Base-by-base conservation (phyloP, 1,140 invertebrate species). In the Anoplophora glabripennis region DNA sequence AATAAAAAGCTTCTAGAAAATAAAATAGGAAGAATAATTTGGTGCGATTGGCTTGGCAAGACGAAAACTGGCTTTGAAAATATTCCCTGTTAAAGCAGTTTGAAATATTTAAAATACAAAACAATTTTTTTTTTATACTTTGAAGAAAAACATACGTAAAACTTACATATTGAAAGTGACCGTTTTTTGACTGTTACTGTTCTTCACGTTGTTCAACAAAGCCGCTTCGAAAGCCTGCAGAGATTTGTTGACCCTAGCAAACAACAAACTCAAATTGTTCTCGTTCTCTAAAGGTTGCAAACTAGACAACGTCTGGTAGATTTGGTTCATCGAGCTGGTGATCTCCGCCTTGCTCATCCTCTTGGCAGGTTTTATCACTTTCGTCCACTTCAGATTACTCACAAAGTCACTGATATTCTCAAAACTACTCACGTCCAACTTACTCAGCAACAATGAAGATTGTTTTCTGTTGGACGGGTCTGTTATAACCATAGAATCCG, bases 221-320 rank as follows among this genome's bases (percentile, higher is more conserved):
- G 66, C 69, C 9, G 65, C 70, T 61, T 74, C 72, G 45, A 72
- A 75, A 47, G 57, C 68, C 60, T 75, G 74, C 40, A 74, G 55
- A 7, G 64, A 63, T 61, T 74, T 74, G 49, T 70, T 73, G 28
- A 72, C 63, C 59, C 65, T 70, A 7, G 72, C 74, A 66, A 68
- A 74, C 34, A 74, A 57, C n/a, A 75, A 49, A 61, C 65, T 71
- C 14, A 72, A 52, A 35, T 69, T 63, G 45, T 74, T 69, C 15
- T 75, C 74, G 35, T 66, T 54, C 33, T 74, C 71, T 21, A 63
- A 17, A 8, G 72, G 68, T 46, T 68, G 52, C 17, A 75, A 41
- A 53, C 36, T 57, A 11, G 65, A 66, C 47, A 74, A 66, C 12
- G 60, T 41, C 34, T 70, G 49, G 57, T 70, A 75, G 55, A 74